These are phyloP conservation scores for Colius striatus DNA, from an alignment of 2,113 vertebrate species.

Conservation along the genomic window DNA sequence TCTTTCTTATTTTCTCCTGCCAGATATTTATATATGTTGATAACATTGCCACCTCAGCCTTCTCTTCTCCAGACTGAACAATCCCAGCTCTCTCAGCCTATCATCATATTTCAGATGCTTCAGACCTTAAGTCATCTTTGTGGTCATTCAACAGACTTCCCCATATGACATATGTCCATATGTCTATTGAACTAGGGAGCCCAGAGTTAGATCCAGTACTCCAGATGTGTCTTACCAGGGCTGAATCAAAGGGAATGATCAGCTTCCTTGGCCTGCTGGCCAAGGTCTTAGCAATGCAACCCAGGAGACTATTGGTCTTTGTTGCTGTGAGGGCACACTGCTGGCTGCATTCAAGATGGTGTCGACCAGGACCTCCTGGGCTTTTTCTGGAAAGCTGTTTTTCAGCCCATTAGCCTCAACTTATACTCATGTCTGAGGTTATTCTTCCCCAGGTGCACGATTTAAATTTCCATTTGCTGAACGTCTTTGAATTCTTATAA, in stretches of 20 bases:
- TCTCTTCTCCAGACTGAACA: background rate
- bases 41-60: background rate
- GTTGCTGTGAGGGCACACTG: background rate
- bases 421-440: background rate
- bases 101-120: background rate
- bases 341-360: background rate
- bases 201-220: background rate
- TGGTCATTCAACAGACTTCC: background rate
- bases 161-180: background rate
- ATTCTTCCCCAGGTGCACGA: background rate
- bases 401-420: background rate
- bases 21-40: background rate
- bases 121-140: background rate
- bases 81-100: background rate
- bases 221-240: background rate
- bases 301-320: background rate
- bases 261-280: background rate
- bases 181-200: background rate
- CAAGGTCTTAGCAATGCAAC: background rate
- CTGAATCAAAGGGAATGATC: rapidly evolving
- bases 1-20: background rate
- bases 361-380: background rate
- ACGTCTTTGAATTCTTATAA: background rate
- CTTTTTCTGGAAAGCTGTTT: background rate
- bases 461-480: background rate